Evolutionary conservation across 2,888 invertebrate species (phyloP).

Genomic region (Zaprionus obscuricornis): DNA sequence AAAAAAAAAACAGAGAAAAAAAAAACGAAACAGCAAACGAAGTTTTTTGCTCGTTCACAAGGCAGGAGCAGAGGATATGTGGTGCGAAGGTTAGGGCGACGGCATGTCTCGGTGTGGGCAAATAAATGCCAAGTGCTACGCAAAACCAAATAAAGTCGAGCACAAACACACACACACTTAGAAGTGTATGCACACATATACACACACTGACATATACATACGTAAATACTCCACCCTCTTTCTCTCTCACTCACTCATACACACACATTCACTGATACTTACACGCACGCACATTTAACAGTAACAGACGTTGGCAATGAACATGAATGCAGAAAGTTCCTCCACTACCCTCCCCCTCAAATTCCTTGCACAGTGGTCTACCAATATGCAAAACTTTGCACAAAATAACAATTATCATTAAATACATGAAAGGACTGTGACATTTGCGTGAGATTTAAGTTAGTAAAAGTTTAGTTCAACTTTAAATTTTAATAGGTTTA

Average conservation of each 20-base stretch:
- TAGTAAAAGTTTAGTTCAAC: no score
- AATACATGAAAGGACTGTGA: no score
- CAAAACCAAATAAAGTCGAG: constrained; percentile 78
- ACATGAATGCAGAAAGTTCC: constrained; percentile 43
- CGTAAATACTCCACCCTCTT: no score
- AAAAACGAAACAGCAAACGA: constrained; percentile 14
- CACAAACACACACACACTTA: constrained; percentile 54
- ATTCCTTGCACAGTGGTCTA: constrained; percentile 38
- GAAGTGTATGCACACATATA: constrained; percentile 3
- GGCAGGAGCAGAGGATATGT: not conserved
- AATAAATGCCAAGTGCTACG: constrained; percentile 78
- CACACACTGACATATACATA: constrained; percentile 41
- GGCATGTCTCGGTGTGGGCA: constrained; percentile 72
- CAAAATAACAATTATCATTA: not conserved
- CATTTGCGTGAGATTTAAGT: no score
- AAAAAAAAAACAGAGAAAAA: not conserved
- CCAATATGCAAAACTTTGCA: not conserved
- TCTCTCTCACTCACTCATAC: not conserved
- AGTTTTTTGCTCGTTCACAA: constrained; percentile 9
- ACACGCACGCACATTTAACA: constrained; percentile 71
- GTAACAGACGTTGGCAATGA: constrained; percentile 70
- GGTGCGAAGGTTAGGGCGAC: constrained; percentile 13
- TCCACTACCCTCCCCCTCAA: no score
- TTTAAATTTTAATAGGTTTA: no score
- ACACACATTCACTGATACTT: constrained; percentile 30